Percentiles rank a stretch among this genome's conserved stretches.
Conservation (phyloP, 2,888 invertebrate genomes). For the Andrena chrysosceles region DNA sequence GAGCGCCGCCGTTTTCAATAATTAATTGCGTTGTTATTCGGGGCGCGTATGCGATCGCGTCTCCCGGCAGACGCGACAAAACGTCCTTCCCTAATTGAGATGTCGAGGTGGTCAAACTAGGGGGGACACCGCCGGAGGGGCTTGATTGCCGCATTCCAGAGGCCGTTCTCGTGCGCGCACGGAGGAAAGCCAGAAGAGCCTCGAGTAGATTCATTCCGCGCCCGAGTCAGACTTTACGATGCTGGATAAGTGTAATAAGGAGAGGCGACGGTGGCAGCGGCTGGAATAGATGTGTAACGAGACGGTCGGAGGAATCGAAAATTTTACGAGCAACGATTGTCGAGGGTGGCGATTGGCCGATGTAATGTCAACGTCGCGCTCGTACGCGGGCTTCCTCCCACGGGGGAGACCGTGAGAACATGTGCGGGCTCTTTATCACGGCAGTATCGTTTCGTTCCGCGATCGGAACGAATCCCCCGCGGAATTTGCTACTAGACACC, state of each 20-base stretch:
- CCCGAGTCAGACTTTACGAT: neutral
- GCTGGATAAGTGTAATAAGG: neutral
- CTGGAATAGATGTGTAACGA: constrained; percentile 7
- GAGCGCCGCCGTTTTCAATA: constrained; percentile 18
- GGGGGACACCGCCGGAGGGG: neutral
- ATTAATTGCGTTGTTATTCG: constrained; percentile 54
- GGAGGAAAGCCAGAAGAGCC: constrained; percentile 18
- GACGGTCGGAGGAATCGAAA: constrained; percentile 49
- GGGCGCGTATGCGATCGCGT: constrained; percentile 13
- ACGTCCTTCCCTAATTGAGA: constrained; percentile 55
- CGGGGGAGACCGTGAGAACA: constrained; percentile 47
- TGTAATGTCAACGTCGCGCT: constrained; percentile 31
- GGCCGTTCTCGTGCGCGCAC: constrained; percentile 26
- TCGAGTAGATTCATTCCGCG: neutral
- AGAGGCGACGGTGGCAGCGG: neutral
- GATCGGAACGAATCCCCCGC: constrained; percentile 38
- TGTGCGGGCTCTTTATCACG: constrained; percentile 55
- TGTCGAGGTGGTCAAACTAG: constrained; percentile 39
- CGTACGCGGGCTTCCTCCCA: constrained; percentile 29
- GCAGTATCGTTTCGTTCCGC: constrained; percentile 30
- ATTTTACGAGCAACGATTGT: constrained; percentile 58
- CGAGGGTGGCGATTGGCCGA: constrained; percentile 41
- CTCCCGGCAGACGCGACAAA: constrained; percentile 21
- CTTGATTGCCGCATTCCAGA: constrained; percentile 53
- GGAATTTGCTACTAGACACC: neutral